These are phyloP conservation scores for Characodon lateralis DNA, from an alignment of 2,797 vertebrate genomes.

Conservation along the genomic window DNA sequence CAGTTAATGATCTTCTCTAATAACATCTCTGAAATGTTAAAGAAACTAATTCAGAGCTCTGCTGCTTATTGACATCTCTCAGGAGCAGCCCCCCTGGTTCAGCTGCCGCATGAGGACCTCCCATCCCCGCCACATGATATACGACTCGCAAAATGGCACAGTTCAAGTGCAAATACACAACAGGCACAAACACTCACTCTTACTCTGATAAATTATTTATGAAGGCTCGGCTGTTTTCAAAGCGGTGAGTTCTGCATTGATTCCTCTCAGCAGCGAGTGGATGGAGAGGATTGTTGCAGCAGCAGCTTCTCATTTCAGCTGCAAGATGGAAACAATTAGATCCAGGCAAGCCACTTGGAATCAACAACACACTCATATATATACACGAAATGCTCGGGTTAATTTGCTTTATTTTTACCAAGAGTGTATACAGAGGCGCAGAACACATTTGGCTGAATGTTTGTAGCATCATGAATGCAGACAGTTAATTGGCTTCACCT, in stretches of 20 bases:
- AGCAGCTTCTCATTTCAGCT: slow-evolving; percentile 40
- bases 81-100: neutral
- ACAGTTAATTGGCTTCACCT: slow-evolving; percentile 2
- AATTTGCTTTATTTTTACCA: slow-evolving; percentile 1
- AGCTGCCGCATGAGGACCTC: neutral
- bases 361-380: neutral
- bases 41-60: neutral
- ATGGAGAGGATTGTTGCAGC: slow-evolving; percentile 23
- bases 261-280: slow-evolving; percentile 16
- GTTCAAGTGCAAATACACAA: slow-evolving; percentile 22
- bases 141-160: slow-evolving; percentile 23
- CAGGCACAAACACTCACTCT: slow-evolving; percentile 16
- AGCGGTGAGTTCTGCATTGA: slow-evolving; percentile 45
- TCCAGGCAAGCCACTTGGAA: slow-evolving; percentile 30
- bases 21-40: neutral
- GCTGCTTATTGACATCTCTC: slow-evolving; percentile 10
- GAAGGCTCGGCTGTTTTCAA: slow-evolving; percentile 39
- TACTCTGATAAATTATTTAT: slow-evolving; percentile 47
- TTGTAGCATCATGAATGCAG: slow-evolving; percentile 2
- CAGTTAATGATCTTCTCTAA: neutral
- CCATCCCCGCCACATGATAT: slow-evolving; percentile 26
- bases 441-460: neutral
- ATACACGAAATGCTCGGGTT: neutral
- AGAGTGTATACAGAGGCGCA: neutral
- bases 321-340: slow-evolving; percentile 66